Percentiles rank a stretch among this genome's conserved stretches.
Conservation (phyloP, 1,140 invertebrate genomes). For the Campoletis sonorensis region DNA sequence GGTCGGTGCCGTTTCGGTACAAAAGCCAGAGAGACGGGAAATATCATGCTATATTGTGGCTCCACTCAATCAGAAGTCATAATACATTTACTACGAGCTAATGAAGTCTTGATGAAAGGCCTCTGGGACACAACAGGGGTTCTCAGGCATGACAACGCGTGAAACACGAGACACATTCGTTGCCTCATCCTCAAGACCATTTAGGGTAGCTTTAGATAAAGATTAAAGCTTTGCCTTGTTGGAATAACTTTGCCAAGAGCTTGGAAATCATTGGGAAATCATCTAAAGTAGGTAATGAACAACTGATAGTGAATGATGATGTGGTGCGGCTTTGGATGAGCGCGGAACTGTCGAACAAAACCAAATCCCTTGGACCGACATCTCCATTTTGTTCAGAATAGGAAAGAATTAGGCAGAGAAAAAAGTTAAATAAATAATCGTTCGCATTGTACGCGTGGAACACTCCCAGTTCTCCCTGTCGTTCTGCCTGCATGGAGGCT, state of each 20-base stretch:
- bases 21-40: constrained; percentile 40
- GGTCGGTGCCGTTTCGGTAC: constrained; percentile 36
- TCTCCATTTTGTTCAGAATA: neutral
- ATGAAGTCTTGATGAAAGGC: constrained; percentile 71
- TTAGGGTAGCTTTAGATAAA: neutral
- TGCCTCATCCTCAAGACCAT: neutral
- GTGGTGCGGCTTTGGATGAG: constrained; percentile 55
- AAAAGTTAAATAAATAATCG: neutral
- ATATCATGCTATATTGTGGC: constrained; percentile 59
- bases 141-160: constrained; percentile 34
- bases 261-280: neutral
- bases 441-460: too few relatives aligned
- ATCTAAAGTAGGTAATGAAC: neutral
- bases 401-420: neutral
- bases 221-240: neutral
- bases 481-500: too few relatives aligned
- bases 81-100: constrained; percentile 69
- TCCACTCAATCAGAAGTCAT: constrained; percentile 71
- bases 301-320: constrained; percentile 46
- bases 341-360: constrained; percentile 12
- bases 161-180: constrained; percentile 19
- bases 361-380: neutral
- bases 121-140: constrained; percentile 48
- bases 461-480: too few relatives aligned
- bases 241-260: neutral